These are phyloP conservation scores for Dromococcyx pavoninus DNA, from an alignment of 2,797 vertebrate species.

Conservation along the genomic window DNA sequence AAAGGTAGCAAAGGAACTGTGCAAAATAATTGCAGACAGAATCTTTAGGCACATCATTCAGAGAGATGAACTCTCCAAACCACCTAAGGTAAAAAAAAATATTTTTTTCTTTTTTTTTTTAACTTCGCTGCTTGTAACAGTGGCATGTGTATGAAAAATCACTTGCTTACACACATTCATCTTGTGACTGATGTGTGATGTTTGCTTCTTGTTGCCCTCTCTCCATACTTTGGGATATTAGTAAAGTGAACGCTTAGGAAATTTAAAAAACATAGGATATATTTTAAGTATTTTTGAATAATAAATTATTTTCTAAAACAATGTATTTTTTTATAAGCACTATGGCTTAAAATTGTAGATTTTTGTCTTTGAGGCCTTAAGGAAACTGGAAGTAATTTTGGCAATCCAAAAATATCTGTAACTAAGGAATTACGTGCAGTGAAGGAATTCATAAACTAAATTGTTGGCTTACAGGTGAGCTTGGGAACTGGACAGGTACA, in stretches of 20 bases:
- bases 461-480: neutral
- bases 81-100: neutral
- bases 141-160: neutral
- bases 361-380: neutral
- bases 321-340: neutral
- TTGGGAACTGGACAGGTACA: neutral
- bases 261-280: neutral
- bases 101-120: neutral
- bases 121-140: neutral
- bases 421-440: neutral
- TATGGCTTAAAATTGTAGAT: neutral
- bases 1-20: neutral
- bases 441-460: neutral
- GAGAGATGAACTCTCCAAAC: neutral
- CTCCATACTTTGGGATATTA: neutral
- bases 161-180: neutral
- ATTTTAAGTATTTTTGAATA: neutral
- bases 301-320: neutral
- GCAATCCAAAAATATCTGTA: neutral
- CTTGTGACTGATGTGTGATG: neutral
- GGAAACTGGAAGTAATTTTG: neutral
- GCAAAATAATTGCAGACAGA: neutral
- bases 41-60: neutral
- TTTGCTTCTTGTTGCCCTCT: neutral
- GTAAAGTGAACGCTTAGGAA: neutral